These are phyloP conservation scores for human DNA, from an alignment of 2,113 vertebrate species.

Conservation along the genomic window GRCh38 chr4:130763501-130764000, in stretches of 20 bases:
- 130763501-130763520: neutral
- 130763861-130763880: neutral
- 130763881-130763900: neutral
- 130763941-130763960: too few relatives aligned
- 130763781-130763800: neutral
- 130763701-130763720: neutral
- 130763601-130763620: neutral
- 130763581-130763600: neutral
- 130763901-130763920: neutral
- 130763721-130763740: neutral
- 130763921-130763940: neutral
- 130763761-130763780: neutral
- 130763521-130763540: neutral
- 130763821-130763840: neutral
- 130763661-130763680: neutral
- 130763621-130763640: neutral
- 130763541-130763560: neutral
- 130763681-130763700: too few relatives aligned
- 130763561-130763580: neutral
- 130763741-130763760: neutral
- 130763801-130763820: neutral
- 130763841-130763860: neutral
- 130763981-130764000: rapidly evolving
- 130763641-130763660: neutral
- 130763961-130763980: neutral